Conservation (phyloP, 2,113 vertebrate genomes). For the Vicugna pacos region DNA sequence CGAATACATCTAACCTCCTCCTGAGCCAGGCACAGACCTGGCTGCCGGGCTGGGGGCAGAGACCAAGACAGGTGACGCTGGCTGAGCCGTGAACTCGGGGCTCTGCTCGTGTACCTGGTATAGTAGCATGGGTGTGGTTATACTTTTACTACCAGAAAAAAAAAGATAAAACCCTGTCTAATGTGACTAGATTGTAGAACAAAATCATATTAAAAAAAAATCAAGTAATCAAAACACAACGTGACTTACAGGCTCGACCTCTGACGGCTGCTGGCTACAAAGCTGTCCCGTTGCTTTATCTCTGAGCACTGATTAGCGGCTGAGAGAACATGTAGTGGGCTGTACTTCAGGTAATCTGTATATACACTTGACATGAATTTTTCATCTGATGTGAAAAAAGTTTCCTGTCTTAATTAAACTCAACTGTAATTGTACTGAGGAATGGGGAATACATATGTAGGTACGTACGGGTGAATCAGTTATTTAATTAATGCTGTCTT, state of each 20-base stretch:
- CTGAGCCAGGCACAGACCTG: neutral
- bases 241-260: neutral
- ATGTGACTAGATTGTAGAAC: neutral
- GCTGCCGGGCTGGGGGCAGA: too few species aligned
- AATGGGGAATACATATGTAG: neutral
- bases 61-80: fast-evolving
- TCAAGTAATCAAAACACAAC: neutral
- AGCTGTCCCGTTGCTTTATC: neutral
- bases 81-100: neutral
- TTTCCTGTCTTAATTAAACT: neutral
- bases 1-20: neutral
- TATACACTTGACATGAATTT: neutral
- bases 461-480: neutral
- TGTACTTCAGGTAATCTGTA: neutral
- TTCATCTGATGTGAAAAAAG: neutral
- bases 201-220: neutral
- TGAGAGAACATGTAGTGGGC: neutral
- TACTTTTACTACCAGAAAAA: neutral
- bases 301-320: neutral
- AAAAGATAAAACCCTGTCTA: neutral
- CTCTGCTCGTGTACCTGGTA: too few species aligned
- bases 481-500: neutral
- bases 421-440: neutral
- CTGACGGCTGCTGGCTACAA: neutral
- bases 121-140: neutral